Base-by-base conservation (phyloP, 1,140 invertebrate genomes). In the Panagrolaimus sp. region DNA sequence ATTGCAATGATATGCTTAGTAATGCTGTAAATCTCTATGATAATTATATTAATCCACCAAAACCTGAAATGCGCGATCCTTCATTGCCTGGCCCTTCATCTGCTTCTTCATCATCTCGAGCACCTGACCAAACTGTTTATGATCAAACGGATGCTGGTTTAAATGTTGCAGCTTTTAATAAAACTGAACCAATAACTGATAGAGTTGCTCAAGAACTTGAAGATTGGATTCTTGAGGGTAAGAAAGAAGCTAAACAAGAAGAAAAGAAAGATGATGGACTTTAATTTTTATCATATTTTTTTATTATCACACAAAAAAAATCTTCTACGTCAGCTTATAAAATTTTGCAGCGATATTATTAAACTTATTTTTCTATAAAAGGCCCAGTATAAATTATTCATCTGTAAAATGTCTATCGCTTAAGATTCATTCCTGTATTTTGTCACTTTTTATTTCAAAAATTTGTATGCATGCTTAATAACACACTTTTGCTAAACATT, bases 1-100 rank as follows among this genome's bases (percentile, higher is more conserved):
- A 57, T 27, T 57, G 51, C n/a, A 57, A 20, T 27, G 51, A 57
- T 27, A 57, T 27, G 9, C 51, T 57, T 20, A 57, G 20, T 9
- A 57, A 57, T 57, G 51, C 51, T 57, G 27, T 57, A 25, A 57
- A 57, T 20, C 20, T 57, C 4, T 57, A 57, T 20, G 51, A 57
- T 20, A 57, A 20, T 11, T 27, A 25, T 16, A 27, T 57, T 57
- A 20, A 27, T 2, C 51, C 51, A 5, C 51, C 51, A 57, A 20
- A 57, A 27, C 13, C n/a, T 0, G 20, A 57, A 5, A 16, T 25
- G 16, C 51, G 27, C 4, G 51, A 57, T 27, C 51, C 51, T 11
- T 11, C 20, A 11, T 11, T 13, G 9, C 51, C 51, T 27, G 51
- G 51, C 11, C 96, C 93, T 72, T 25, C 20, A 20, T 57, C 51